These are phyloP conservation scores for Trichopoda pennipes DNA, from an alignment of 2,888 invertebrate species.

Conservation along the genomic window DNA sequence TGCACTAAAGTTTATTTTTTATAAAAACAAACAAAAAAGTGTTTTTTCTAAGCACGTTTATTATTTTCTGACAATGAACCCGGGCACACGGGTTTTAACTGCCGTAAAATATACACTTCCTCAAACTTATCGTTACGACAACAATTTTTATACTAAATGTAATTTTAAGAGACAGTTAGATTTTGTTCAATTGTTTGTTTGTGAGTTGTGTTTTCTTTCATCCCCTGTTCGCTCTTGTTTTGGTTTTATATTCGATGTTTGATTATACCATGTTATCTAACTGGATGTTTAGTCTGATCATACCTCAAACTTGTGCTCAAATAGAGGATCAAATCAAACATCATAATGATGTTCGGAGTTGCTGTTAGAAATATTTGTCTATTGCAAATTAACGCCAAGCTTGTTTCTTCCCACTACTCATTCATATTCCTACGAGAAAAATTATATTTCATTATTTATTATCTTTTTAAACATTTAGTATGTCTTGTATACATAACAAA, in stretches of 20 bases:
- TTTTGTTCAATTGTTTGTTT: conserved; percentile 54
- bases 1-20: conserved; percentile 19
- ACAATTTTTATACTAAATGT: conserved; percentile 60
- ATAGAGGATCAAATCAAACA: conserved; percentile 12
- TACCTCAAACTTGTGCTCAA: not conserved
- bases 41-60: conserved; percentile 39
- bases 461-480: too few species aligned
- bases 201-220: conserved; percentile 14
- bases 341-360: conserved; percentile 32
- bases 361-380: too few species aligned
- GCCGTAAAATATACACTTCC: not conserved
- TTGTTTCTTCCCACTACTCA: too few species aligned
- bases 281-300: conserved; percentile 37
- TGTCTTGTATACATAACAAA: too few species aligned
- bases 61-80: conserved; percentile 16
- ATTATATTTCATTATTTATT: too few species aligned
- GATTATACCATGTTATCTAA: conserved; percentile 43
- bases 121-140: conserved; percentile 41
- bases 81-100: conserved; percentile 9
- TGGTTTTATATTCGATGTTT: conserved; percentile 1
- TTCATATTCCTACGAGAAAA: too few species aligned
- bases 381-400: too few species aligned
- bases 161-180: conserved; percentile 28
- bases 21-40: not conserved
- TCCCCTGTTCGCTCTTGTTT: conserved; percentile 41